phyloP scores from a whole-genome alignment of 53 echinoderm and acorn worm genomes.

The Antedon mediterranea region DNA sequence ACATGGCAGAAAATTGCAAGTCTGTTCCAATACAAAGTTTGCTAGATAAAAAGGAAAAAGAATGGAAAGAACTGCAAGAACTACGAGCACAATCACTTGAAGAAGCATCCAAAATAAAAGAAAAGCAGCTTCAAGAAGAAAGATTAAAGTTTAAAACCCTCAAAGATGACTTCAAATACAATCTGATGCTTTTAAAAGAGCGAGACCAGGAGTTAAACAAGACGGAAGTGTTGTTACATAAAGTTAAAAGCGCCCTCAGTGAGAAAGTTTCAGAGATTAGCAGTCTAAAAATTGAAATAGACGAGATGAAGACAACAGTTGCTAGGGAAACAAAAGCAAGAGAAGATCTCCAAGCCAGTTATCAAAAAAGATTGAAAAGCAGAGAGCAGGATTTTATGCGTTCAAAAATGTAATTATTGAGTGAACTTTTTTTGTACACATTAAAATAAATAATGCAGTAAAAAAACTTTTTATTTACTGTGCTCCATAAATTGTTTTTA shows the following conservation, averaged over 20 bases:
- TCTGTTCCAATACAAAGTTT: constrained; percentile 35
- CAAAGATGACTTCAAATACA: constrained; percentile 95
- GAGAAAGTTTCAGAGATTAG: constrained; percentile 51
- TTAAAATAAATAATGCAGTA: no score
- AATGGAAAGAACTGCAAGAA: constrained; percentile 69
- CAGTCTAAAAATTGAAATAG: constrained; percentile 64
- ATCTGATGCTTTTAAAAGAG: constrained; percentile 65
- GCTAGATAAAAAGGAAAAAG: constrained; percentile 68
- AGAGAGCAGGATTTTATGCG: constrained; percentile 60
- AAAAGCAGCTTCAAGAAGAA: constrained; percentile 31
- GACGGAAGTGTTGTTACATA: constrained; percentile 23
- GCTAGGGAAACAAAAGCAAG: constrained; percentile 36
- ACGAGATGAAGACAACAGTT: constrained; percentile 37
- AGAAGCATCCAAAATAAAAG: constrained; percentile 34
- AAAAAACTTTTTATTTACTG: no score
- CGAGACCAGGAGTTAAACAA: constrained; percentile 77
- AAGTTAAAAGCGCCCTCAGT: constrained; percentile 39
- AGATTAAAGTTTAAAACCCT: constrained; percentile 37
- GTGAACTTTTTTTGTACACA: no score
- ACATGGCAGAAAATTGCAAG: background rate
- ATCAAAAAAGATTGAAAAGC: constrained; percentile 65
- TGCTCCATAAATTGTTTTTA: background rate
- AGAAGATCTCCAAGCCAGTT: constrained; percentile 65
- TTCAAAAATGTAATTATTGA: constrained; percentile 75
- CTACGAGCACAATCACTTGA: constrained; percentile 51